These are phyloP conservation scores for Xenotilapia leptura DNA, from an alignment of 2,113 vertebrate genomes.

Conservation along the genomic window DNA sequence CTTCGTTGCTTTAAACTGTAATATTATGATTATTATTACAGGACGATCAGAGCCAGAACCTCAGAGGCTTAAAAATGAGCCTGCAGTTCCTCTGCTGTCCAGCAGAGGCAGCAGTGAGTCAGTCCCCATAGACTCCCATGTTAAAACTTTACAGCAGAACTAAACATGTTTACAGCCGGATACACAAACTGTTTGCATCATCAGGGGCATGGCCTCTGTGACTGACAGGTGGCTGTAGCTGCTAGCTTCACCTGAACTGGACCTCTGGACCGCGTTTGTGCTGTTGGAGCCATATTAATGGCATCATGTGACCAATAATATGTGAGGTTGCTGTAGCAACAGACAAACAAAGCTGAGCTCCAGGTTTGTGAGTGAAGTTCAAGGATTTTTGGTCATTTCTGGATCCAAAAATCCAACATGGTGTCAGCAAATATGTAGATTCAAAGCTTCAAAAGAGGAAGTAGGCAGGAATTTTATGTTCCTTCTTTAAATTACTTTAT, in stretches of 20 bases:
- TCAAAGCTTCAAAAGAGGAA: not conserved
- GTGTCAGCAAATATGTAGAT: not conserved
- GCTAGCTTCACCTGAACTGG: not conserved
- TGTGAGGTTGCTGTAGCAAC: not conserved
- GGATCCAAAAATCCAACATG: not conserved
- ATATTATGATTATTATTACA: not conserved
- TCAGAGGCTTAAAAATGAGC: not conserved
- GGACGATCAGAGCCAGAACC: not conserved
- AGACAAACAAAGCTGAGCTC: not conserved
- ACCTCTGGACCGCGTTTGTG: not conserved
- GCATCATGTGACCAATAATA: not conserved
- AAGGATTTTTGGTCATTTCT: not conserved
- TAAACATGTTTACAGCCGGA: not conserved
- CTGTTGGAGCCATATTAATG: not conserved
- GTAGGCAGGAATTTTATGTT: not conserved
- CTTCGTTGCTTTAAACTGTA: not conserved
- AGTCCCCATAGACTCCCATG: not conserved
- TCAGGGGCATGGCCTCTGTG: not conserved
- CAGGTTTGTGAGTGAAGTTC: not conserved
- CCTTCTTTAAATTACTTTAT: not conserved
- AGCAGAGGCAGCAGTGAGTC: not conserved
- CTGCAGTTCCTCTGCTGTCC: not conserved
- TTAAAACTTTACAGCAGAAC: not conserved
- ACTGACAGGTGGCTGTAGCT: not conserved
- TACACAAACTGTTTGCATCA: not conserved